Evolutionary conservation across 2,888 invertebrate species (phyloP), one percentile per base, ranked within the genome.

Genomic region (Tipula unca): DNA sequence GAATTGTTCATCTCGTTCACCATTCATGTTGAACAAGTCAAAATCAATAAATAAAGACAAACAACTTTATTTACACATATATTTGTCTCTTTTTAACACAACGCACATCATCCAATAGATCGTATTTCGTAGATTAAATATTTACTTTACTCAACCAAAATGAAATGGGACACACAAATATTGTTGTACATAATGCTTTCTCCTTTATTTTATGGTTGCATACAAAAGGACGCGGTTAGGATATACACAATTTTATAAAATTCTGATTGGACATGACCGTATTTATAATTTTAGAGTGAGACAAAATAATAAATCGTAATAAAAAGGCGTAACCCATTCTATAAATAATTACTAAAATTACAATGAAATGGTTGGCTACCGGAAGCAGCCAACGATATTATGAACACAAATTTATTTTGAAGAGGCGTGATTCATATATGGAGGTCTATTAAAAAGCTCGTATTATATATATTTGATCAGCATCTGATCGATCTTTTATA

Each of bases 291-390:
- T 69, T 25, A 20, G 69, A 69, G 69, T 69, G 69, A 69, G 69
- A 69, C 25, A 69, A n/a, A 13, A 25, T 69, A 69, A 25, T 69
- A 14, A n/a, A 10, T 5, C 20, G 6, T 69, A 69, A 69, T 69
- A 25, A 25, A 69, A 69, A 10, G 69, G 69, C 25, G 69, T 20
- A 1, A 14, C 25, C 6, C 5, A 25, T 69, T 69, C 69, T 69
- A 69, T 69, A 69, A 69, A 69, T 69, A 69, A 69, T 69, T 69
- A 69, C 25, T 1, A 25, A 54, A 69, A 69, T 69, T 25, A 69
- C 69, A 69, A 69, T 69, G 69, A 69, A 69, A 35, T 29, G 85
- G 85, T 86, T 86, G 85, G 86, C 85, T 86, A 85, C 86, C 85
- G 86, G 86, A 82, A 82, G 17, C 48, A 85, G 48, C 86, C 86